Percentiles rank a stretch among this genome's conserved stretches.
Conservation (phyloP, 2,888 invertebrate genomes). For the Hanleya hanleyi region DNA sequence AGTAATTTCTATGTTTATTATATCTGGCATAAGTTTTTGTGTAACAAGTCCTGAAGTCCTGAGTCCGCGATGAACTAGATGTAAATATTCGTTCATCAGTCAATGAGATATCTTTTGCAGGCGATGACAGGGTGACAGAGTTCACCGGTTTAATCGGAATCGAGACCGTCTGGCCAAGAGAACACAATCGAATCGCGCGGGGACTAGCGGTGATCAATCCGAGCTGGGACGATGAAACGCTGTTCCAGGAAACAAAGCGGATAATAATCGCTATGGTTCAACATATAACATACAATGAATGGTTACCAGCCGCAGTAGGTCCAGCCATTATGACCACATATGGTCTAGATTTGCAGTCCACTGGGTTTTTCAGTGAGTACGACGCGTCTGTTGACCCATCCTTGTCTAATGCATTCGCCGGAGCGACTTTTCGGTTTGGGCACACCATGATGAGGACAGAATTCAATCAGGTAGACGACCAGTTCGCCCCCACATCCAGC, state of each 20-base stretch:
- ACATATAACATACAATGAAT: constrained; percentile 28
- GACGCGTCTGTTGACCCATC: constrained; percentile 43
- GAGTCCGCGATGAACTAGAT: too few species aligned
- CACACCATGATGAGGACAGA: constrained; percentile 42
- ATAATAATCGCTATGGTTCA: constrained; percentile 45
- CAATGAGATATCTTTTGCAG: too few species aligned
- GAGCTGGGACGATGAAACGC: constrained; percentile 86
- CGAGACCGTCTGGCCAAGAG: constrained; percentile 88
- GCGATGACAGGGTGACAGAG: constrained; percentile 88
- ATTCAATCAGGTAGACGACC: background rate
- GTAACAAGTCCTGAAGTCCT: too few species aligned
- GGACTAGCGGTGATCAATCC: constrained; percentile 80
- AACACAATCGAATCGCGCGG: constrained; percentile 85
- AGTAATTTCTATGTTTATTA: too few species aligned
- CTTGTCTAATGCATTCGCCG: constrained; percentile 55
- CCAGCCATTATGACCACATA: background rate
- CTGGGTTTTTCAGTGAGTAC: background rate
- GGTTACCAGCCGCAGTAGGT: constrained; percentile 12
- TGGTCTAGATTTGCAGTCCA: background rate
- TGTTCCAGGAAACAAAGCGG: constrained; percentile 78
- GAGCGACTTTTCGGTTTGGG: constrained; percentile 60
- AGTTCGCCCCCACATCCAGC: background rate
- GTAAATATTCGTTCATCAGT: too few species aligned
- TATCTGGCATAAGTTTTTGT: too few species aligned
- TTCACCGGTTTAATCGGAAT: constrained; percentile 88